Evolutionary conservation across 1,140 invertebrate genomes (phyloP).

Genomic region (Psilanteris sp.): DNA sequence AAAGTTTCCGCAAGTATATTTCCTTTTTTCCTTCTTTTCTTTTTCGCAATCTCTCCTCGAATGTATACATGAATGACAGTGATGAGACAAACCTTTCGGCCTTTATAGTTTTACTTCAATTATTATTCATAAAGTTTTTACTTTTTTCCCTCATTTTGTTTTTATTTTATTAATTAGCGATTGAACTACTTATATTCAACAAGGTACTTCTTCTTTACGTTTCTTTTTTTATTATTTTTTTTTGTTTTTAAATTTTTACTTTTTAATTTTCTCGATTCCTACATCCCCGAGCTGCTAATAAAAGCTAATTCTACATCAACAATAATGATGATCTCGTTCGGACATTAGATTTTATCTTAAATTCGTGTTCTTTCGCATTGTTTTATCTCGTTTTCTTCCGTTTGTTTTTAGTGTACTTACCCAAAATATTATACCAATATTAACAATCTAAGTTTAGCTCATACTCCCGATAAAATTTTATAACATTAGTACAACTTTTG

Average conservation of each 20-base stretch:
- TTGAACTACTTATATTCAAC: conserved; percentile 77
- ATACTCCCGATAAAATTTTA: conserved; percentile 73
- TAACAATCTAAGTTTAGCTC: conserved; percentile 74
- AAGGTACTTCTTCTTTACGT: conserved; percentile 71
- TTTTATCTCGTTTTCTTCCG: conserved; percentile 7
- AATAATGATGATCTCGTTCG: conserved; percentile 69
- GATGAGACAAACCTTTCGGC: conserved; percentile 34
- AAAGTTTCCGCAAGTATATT: background rate
- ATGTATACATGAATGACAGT: conserved; percentile 48
- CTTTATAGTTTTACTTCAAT: conserved; percentile 30
- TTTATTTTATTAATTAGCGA: conserved; percentile 62
- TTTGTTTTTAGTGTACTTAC: conserved; percentile 68
- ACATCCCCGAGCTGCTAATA: conserved; percentile 71
- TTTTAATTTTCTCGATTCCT: conserved; percentile 39
- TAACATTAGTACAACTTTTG: conserved; percentile 68
- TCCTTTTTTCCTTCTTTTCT: background rate
- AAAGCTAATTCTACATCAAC: conserved; percentile 73
- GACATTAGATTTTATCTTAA: conserved; percentile 44
- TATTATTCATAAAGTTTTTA: conserved; percentile 36
- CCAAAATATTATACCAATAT: conserved; percentile 76
- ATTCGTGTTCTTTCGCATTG: conserved; percentile 32
- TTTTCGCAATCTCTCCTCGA: conserved; percentile 25
- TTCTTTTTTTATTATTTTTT: conserved; percentile 10
- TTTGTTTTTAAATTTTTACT: conserved; percentile 53
- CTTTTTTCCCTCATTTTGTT: conserved; percentile 11